Conservation (phyloP, 1,140 invertebrate species). For the Drosophila bipectinata region DNA sequence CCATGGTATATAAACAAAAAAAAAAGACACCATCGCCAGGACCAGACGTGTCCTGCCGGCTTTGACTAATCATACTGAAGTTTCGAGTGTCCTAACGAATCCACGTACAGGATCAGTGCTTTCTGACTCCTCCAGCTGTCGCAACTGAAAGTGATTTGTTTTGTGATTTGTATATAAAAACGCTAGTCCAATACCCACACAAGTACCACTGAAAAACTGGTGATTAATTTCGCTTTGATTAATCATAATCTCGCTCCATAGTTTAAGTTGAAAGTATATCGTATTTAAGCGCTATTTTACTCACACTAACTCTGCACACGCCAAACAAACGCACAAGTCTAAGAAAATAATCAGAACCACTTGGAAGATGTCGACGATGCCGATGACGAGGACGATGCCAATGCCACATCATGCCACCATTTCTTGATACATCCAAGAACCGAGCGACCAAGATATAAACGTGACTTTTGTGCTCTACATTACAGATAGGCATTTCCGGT, state of each 20-base stretch:
- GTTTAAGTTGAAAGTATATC: constrained; percentile 37
- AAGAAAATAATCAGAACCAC: constrained; percentile 33
- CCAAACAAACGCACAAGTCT: constrained; percentile 46
- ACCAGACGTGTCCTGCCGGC: constrained; percentile 27
- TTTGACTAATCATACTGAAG: constrained; percentile 35
- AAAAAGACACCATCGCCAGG: neutral
- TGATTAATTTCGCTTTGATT: constrained; percentile 64
- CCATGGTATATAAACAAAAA: constrained; percentile 4
- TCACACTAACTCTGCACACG: constrained; percentile 57
- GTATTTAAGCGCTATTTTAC: constrained; percentile 57
- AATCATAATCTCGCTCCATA: constrained; percentile 52
- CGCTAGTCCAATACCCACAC: constrained; percentile 25
- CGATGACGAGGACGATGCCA: neutral
- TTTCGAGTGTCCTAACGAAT: constrained; percentile 24
- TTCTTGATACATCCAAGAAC: constrained; percentile 22
- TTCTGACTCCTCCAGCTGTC: constrained; percentile 8
- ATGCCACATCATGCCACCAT: constrained; percentile 7
- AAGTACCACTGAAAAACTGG: constrained; percentile 20
- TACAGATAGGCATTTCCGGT: constrained; percentile 93
- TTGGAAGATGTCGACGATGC: neutral
- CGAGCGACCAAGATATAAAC: constrained; percentile 36
- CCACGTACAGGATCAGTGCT: constrained; percentile 1
- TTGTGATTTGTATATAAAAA: constrained; percentile 68
- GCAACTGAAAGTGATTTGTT: constrained; percentile 20
- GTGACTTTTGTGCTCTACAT: constrained; percentile 81